phyloP scores from a whole-genome alignment of 2,888 invertebrate genomes.

The Allygus modestus region DNA sequence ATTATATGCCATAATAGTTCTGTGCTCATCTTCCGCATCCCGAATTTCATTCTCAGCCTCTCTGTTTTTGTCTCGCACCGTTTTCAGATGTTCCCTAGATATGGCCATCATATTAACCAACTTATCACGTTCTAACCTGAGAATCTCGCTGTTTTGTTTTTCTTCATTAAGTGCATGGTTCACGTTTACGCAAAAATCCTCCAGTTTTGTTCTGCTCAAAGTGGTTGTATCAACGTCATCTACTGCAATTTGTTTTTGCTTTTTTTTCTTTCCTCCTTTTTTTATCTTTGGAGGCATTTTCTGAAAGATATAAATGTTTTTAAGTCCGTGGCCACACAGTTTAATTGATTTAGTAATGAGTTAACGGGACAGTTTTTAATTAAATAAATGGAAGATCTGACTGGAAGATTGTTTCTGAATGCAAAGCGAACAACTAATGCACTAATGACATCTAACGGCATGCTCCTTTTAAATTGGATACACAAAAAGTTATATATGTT shows the following conservation, averaged over 20 bases:
- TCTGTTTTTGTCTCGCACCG: not conserved
- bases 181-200: constrained; percentile 1
- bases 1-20: not conserved
- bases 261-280: not conserved
- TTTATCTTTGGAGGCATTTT: constrained; percentile 35
- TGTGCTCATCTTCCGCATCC: constrained; percentile 4
- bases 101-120: constrained; percentile 15
- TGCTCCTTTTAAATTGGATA: too few species aligned
- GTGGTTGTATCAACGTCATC: constrained; percentile 21
- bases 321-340: too few species aligned
- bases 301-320: not conserved
- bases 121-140: constrained; percentile 42
- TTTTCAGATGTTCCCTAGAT: not conserved
- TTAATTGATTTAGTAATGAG: too few species aligned
- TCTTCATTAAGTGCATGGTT: not conserved
- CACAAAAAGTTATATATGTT: too few species aligned
- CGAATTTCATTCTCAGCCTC: not conserved
- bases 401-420: too few species aligned
- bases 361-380: too few species aligned
- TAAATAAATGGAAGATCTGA: too few species aligned
- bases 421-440: too few species aligned
- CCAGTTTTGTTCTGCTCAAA: not conserved
- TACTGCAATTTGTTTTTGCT: not conserved
- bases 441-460: too few species aligned
- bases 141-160: constrained; percentile 4